These are phyloP conservation scores for Gandaritis pyraliata DNA, from an alignment of 2,888 invertebrate genomes.

Conservation along the genomic window DNA sequence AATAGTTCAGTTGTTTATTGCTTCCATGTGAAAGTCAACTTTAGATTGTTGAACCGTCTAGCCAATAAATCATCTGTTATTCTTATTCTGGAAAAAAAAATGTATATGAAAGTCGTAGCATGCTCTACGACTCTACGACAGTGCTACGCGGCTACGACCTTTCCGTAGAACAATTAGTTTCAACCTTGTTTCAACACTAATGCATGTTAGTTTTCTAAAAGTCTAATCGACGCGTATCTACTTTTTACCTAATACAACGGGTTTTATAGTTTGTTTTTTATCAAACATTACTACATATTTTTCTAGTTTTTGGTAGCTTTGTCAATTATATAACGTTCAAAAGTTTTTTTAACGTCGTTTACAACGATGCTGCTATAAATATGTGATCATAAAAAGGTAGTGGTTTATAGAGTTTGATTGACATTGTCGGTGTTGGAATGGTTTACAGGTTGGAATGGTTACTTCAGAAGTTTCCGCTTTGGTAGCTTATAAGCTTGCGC, in stretches of 20 bases:
- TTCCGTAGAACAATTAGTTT: too few species aligned
- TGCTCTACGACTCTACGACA: not conserved
- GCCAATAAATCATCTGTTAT: too few species aligned
- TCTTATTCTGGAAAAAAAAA: not conserved
- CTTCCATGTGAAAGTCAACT: not conserved
- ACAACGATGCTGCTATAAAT: not conserved
- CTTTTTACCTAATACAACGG: too few species aligned
- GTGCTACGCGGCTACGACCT: conserved; percentile 2
- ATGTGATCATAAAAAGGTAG: not conserved
- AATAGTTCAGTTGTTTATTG: conserved; percentile 1
- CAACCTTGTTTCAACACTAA: too few species aligned
- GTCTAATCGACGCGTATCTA: too few species aligned
- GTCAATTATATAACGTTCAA: too few species aligned
- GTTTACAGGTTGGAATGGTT: conserved; percentile 2
- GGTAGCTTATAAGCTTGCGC: conserved; percentile 45
- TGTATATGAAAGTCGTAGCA: not conserved
- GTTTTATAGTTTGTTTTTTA: too few species aligned
- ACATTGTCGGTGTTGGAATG: not conserved
- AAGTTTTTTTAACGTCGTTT: too few species aligned
- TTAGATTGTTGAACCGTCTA: too few species aligned
- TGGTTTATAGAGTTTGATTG: not conserved
- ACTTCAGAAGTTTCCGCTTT: conserved; percentile 47
- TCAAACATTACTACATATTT: too few species aligned
- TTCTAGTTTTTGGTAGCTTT: too few species aligned
- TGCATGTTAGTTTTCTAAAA: too few species aligned